A percentile compares a stretch with the other conserved stretches of the same genome.
Conservation (phyloP, 2,797 vertebrate species). For the Vireo griseus region DNA sequence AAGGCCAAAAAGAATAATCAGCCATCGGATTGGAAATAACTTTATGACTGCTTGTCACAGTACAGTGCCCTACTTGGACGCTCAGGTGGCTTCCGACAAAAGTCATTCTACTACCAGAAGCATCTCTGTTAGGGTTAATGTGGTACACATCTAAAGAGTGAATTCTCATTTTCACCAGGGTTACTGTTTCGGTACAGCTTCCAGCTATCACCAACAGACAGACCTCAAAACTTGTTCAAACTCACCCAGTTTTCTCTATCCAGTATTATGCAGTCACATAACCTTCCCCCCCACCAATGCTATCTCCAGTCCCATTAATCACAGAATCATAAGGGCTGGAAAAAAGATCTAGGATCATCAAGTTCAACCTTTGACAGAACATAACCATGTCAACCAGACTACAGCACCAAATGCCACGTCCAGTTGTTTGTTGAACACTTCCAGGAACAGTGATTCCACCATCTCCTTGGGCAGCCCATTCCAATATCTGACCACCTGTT, state of each 20-base stretch:
- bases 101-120: background rate
- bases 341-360: background rate
- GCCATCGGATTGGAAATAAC: background rate
- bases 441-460: background rate
- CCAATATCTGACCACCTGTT: background rate
- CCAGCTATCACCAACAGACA: background rate
- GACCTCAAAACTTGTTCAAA: background rate
- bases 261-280: background rate
- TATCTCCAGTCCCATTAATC: background rate
- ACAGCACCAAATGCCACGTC: accelerated
- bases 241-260: background rate
- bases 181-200: background rate
- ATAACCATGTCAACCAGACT: background rate
- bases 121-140: background rate
- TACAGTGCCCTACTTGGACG: background rate
- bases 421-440: background rate
- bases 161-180: background rate
- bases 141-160: background rate
- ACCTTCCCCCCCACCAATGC: background rate
- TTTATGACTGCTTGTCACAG: background rate
- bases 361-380: background rate
- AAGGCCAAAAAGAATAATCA: conserved; percentile 39
- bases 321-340: background rate
- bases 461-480: background rate
- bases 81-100: background rate